Conservation (phyloP, 2,888 invertebrate species). For the Acrocyrtus sp. region DNA sequence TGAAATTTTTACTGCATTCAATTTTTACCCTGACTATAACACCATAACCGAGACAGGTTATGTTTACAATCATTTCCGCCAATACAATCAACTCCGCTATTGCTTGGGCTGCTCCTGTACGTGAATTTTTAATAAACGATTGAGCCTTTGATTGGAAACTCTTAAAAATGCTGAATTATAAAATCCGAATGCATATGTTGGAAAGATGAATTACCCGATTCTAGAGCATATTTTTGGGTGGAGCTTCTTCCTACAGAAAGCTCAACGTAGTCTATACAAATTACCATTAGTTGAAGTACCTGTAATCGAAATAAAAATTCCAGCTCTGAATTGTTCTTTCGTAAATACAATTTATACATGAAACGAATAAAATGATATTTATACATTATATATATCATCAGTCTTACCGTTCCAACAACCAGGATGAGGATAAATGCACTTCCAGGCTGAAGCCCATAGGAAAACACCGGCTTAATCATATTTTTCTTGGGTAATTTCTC, state of each 20-base stretch:
- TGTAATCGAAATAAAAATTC: background rate
- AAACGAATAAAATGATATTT: too few species aligned
- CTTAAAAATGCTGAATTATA: background rate
- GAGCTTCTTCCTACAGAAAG: constrained; percentile 29
- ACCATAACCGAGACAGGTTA: constrained; percentile 46
- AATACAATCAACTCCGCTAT: constrained; percentile 33
- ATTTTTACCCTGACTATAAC: constrained; percentile 46
- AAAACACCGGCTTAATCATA: constrained; percentile 26
- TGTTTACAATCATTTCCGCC: constrained; percentile 35
- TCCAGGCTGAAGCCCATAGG: constrained; percentile 46
- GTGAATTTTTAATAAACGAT: background rate
- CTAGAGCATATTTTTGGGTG: constrained; percentile 3
- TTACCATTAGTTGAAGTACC: constrained; percentile 11
- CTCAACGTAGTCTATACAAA: constrained; percentile 43
- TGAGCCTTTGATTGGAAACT: background rate
- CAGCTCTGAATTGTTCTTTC: too few species aligned
- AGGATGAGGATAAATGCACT: constrained; percentile 43
- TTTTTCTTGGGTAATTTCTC: background rate
- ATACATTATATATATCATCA: background rate
- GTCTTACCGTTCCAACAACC: constrained; percentile 37
- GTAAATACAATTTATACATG: too few species aligned
- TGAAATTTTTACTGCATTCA: too few species aligned
- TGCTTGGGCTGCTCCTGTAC: constrained; percentile 29
- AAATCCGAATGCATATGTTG: too few species aligned
- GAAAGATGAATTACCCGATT: constrained; percentile 32